Evolutionary conservation across 2,113 vertebrate species (phyloP).

Genomic region (Pachycephala philippinensis): DNA sequence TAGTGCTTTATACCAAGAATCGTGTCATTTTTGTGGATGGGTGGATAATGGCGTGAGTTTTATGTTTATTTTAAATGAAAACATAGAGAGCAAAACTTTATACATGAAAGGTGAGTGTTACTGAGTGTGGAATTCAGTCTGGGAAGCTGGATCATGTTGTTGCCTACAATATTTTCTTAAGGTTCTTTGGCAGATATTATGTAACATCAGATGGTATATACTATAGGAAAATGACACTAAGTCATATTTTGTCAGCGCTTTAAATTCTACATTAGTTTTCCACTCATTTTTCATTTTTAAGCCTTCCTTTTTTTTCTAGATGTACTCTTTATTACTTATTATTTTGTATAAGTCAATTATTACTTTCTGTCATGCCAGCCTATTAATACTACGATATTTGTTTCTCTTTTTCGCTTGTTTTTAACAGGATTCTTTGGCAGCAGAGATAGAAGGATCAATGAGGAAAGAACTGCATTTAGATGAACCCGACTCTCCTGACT

Average conservation of each 20-base stretch:
- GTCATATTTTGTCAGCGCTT: background rate
- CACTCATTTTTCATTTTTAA: background rate
- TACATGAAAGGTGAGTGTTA: background rate
- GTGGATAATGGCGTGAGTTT: background rate
- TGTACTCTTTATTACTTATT: background rate
- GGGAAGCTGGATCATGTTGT: background rate
- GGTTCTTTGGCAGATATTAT: background rate
- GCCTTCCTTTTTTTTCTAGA: background rate
- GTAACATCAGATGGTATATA: background rate
- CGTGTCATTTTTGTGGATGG: background rate
- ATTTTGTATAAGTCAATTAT: background rate
- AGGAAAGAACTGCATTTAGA: conserved; percentile 94
- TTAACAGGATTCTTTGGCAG: conserved; percentile 92
- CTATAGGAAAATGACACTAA: background rate
- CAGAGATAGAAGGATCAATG: conserved; percentile 98
- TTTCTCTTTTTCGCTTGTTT: conserved; percentile 29
- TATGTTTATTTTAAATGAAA: background rate
- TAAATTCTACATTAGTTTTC: background rate
- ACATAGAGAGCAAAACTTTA: background rate
- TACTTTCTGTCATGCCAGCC: background rate
- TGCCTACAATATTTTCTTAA: background rate
- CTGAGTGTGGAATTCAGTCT: background rate
- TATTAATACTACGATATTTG: background rate
- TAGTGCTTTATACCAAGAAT: background rate
- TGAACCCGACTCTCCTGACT: conserved; percentile 87